Evolutionary conservation across 2,888 invertebrate genomes (phyloP).

Genomic region (Acanthopleura granulata): DNA sequence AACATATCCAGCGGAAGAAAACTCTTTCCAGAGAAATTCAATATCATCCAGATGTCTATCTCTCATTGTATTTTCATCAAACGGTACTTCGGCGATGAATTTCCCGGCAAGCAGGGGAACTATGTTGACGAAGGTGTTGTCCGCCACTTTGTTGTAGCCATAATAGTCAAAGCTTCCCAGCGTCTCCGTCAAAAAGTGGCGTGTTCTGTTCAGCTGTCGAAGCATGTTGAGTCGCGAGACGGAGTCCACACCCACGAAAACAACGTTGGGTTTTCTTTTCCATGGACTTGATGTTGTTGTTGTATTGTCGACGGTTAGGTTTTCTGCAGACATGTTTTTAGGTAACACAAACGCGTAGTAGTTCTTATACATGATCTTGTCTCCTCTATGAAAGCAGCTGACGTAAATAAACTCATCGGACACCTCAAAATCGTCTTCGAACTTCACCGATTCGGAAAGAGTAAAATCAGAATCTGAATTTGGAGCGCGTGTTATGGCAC

Average conservation of each 20-base stretch:
- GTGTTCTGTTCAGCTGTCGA: slow-evolving; percentile 82
- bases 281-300: neutral
- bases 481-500: neutral
- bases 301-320: neutral
- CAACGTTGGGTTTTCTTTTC: slow-evolving; percentile 75
- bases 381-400: slow-evolving; percentile 30
- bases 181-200: slow-evolving; percentile 74
- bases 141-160: slow-evolving; percentile 93
- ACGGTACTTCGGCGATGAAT: slow-evolving; percentile 37
- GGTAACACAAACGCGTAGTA: slow-evolving; percentile 37
- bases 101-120: slow-evolving; percentile 79
- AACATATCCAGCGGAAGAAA: slow-evolving; percentile 79
- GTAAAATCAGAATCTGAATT: neutral
- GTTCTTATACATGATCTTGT: slow-evolving; percentile 34
- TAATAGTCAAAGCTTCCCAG: slow-evolving; percentile 81
- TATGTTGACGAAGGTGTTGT: slow-evolving; percentile 93
- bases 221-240: slow-evolving; percentile 87
- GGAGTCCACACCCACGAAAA: slow-evolving; percentile 86
- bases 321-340: slow-evolving; percentile 12
- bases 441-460: neutral
- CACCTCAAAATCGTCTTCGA: neutral
- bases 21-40: slow-evolving; percentile 88
- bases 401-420: slow-evolving; percentile 29
- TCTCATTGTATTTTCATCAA: slow-evolving; percentile 38
- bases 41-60: slow-evolving; percentile 66